Conservation (phyloP, 2,113 vertebrate genomes). For the Oostethus manadensis region DNA sequence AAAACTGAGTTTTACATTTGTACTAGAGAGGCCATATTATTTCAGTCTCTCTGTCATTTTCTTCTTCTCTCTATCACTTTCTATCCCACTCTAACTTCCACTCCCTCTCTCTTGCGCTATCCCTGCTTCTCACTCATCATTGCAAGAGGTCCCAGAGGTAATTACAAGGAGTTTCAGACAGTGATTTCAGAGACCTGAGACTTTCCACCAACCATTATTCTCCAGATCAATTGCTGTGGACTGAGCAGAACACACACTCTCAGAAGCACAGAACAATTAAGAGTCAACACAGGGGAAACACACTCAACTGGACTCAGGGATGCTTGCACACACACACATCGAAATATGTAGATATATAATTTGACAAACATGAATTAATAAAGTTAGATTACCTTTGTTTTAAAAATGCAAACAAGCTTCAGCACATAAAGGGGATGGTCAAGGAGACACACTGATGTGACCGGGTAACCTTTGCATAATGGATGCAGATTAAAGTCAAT, state of each 20-base stretch:
- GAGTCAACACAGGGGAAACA: conserved; percentile 41
- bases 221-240: conserved; percentile 57
- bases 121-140: conserved; percentile 17
- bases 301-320: conserved; percentile 1
- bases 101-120: not conserved
- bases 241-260: conserved; percentile 58
- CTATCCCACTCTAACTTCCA: not conserved
- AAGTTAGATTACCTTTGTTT: conserved; percentile 4
- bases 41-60: conserved; percentile 18
- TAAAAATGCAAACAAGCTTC: not conserved
- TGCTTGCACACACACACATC: conserved; percentile 1
- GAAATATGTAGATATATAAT: not conserved
- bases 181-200: conserved; percentile 40
- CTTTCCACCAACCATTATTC: conserved; percentile 48
- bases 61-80: conserved; percentile 4
- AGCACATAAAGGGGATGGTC: not conserved
- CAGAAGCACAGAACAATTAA: conserved; percentile 62
- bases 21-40: conserved; percentile 15
- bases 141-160: conserved; percentile 46
- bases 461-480: conserved; percentile 9
- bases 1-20: not conserved
- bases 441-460: conserved; percentile 17
- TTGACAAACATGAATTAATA: not conserved
- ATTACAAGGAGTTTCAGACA: conserved; percentile 57
- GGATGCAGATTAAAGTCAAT: conserved; percentile 23